Evolutionary conservation across 2,113 vertebrate genomes (phyloP).

Genomic region (Chloroceryle aenea): DNA sequence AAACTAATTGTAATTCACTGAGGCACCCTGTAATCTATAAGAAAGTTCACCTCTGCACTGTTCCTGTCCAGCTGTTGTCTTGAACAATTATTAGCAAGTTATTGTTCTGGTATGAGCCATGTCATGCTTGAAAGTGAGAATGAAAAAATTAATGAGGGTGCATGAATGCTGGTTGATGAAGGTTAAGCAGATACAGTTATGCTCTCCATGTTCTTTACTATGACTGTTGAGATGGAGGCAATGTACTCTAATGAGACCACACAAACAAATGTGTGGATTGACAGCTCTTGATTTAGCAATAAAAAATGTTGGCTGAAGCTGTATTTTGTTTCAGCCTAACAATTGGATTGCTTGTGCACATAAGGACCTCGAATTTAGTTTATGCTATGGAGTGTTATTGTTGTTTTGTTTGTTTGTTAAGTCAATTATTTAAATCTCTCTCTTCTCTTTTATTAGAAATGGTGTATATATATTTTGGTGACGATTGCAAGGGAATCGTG

Average conservation of each 20-base stretch:
- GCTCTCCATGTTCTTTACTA: slow-evolving; percentile 55
- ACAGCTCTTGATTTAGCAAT: slow-evolving; percentile 67
- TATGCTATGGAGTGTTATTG: not conserved
- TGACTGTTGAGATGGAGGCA: slow-evolving; percentile 51
- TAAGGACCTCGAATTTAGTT: not conserved
- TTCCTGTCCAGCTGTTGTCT: slow-evolving; percentile 82
- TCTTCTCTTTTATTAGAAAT: not conserved
- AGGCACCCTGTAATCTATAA: slow-evolving; percentile 67
- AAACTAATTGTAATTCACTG: slow-evolving; percentile 77
- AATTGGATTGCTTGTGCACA: not conserved
- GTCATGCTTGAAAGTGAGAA: slow-evolving; percentile 76
- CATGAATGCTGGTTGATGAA: slow-evolving; percentile 77
- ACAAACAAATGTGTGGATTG: slow-evolving; percentile 73
- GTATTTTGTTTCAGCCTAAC: slow-evolving; percentile 27
- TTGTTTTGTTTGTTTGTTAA: not conserved
- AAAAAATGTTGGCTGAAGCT: slow-evolving; percentile 39
- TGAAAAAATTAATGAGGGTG: slow-evolving; percentile 77
- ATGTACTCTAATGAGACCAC: slow-evolving; percentile 65
- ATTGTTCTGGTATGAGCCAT: slow-evolving; percentile 71
- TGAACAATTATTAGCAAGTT: slow-evolving; percentile 77
- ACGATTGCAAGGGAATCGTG: not conserved
- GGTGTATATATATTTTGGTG: not conserved
- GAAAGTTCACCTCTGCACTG: slow-evolving; percentile 75
- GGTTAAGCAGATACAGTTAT: slow-evolving; percentile 78
- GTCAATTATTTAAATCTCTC: not conserved